phyloP scores from a whole-genome alignment of 2,888 invertebrate species.

The Trissolcus japonicus region DNA sequence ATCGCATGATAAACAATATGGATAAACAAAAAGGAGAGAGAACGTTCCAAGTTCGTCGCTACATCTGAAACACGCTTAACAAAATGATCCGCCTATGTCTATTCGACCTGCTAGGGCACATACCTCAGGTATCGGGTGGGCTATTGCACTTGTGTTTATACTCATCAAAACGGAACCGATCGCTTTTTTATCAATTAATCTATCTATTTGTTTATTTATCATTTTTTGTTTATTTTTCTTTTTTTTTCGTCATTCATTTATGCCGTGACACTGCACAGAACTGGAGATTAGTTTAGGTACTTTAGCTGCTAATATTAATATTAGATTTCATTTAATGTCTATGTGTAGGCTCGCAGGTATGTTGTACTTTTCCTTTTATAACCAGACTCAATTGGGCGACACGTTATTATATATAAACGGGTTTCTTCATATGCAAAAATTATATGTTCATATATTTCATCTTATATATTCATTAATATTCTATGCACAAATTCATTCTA shows the following conservation, averaged over 20 bases:
- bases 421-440: slow-evolving; percentile 53
- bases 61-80: slow-evolving; percentile 3
- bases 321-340: slow-evolving; percentile 60
- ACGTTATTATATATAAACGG: slow-evolving; percentile 54
- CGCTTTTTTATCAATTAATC: slow-evolving; percentile 3
- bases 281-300: slow-evolving; percentile 52
- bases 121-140: slow-evolving; percentile 57
- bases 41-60: slow-evolving; percentile 1
- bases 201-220: slow-evolving; percentile 1
- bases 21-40: slow-evolving; percentile 2
- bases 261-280: slow-evolving; percentile 3
- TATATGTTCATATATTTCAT: slow-evolving; percentile 52
- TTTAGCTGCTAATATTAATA: slow-evolving; percentile 58
- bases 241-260: background rate
- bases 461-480: slow-evolving; percentile 41
- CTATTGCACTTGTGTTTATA: slow-evolving; percentile 51
- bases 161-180: slow-evolving; percentile 4
- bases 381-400: slow-evolving; percentile 57
- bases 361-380: slow-evolving; percentile 59
- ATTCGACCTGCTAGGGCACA: slow-evolving; percentile 52
- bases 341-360: slow-evolving; percentile 60
- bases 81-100: slow-evolving; percentile 42
- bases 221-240: slow-evolving; percentile 11
- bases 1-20: slow-evolving; percentile 1
- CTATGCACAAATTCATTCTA: slow-evolving; percentile 48